These are phyloP conservation scores for Metopia argyrocephala DNA, from an alignment of 2,888 invertebrate species.

Conservation along the genomic window DNA sequence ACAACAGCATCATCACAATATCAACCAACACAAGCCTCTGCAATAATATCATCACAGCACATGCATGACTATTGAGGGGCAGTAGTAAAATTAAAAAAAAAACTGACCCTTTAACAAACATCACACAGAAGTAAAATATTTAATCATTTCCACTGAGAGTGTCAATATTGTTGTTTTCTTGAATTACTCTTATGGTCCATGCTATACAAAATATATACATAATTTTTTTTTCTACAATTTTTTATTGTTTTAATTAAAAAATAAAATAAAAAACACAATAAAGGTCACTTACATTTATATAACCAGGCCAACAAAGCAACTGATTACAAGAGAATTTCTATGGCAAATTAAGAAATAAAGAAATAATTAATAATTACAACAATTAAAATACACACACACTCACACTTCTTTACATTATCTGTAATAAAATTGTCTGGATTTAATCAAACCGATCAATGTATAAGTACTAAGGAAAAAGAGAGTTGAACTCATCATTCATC, in stretches of 20 bases:
- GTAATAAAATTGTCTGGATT: conserved; percentile 40
- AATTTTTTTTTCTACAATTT: neutral
- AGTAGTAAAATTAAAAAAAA: neutral
- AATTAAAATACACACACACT: neutral
- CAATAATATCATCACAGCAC: conserved; percentile 10
- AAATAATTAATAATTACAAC: neutral
- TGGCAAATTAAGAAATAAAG: conserved; percentile 18
- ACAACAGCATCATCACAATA: conserved; percentile 8
- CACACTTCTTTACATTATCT: neutral
- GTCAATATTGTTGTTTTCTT: conserved; percentile 18
- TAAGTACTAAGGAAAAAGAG: conserved; percentile 45
- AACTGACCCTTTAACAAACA: conserved; percentile 1
- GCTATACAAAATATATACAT: neutral
- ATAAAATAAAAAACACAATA: neutral
- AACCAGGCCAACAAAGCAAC: neutral
- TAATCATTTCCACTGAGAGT: conserved; percentile 25
- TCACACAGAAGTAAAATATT: conserved; percentile 13
- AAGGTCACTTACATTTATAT: neutral
- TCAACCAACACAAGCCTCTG: neutral
- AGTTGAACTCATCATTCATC: conserved; percentile 37
- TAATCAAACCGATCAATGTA: too few species aligned
- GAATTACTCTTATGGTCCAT: conserved; percentile 56
- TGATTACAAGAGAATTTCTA: conserved; percentile 28
- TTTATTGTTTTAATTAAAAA: neutral
- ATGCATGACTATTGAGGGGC: conserved; percentile 9